These are phyloP conservation scores for Cheilosia soror DNA, from an alignment of 2,888 invertebrate genomes.

Conservation along the genomic window DNA sequence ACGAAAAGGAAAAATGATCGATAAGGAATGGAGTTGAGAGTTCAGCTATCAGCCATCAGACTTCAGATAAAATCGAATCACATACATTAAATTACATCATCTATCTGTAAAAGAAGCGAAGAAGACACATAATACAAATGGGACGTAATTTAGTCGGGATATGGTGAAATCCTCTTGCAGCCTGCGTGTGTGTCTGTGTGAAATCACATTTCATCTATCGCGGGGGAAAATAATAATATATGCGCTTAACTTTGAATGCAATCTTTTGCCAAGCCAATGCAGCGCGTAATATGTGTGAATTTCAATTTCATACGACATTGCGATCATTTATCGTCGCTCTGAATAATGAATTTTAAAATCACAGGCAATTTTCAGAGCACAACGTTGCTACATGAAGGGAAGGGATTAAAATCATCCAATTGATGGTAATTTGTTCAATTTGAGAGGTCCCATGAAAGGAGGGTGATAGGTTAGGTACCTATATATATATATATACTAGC, in stretches of 20 bases:
- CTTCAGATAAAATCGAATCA: not conserved
- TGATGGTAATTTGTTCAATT: constrained; percentile 2
- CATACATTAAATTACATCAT: not conserved
- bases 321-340: not conserved
- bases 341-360: constrained; percentile 12
- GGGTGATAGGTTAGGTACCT: too few relatives aligned
- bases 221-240: not conserved
- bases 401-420: not conserved
- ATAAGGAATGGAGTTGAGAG: not conserved
- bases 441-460: not conserved
- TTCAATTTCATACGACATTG: constrained; percentile 11
- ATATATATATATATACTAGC: too few relatives aligned
- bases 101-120: not conserved
- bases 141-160: not conserved
- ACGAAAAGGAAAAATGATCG: not conserved
- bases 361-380: not conserved
- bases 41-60: not conserved
- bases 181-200: not conserved
- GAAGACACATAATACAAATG: not conserved
- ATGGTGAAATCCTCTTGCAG: too few relatives aligned
- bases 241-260: not conserved
- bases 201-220: not conserved
- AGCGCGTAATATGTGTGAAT: constrained; percentile 8
- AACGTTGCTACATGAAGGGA: not conserved
- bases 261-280: constrained; percentile 4